phyloP scores from a whole-genome alignment of 1,140 invertebrate species.

The Magallana angulata region DNA sequence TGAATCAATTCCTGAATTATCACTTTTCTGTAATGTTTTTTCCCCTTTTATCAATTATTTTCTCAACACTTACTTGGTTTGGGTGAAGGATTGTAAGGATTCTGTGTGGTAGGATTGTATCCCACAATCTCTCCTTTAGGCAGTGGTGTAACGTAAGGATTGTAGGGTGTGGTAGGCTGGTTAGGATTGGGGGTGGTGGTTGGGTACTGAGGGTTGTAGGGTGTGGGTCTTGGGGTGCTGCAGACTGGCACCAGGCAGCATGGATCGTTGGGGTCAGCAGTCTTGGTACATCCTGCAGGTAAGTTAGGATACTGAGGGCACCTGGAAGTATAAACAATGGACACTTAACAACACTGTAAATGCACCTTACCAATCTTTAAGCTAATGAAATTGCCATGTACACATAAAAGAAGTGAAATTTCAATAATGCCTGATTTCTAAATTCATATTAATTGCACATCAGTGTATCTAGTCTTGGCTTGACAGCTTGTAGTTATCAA shows the following conservation, averaged over 20 bases:
- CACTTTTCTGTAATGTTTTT: not conserved
- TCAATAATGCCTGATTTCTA: too few species aligned
- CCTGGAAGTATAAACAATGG: slow-evolving; percentile 33
- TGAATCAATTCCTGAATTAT: not conserved
- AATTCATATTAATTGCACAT: too few species aligned
- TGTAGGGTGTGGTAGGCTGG: not conserved
- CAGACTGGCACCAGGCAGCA: slow-evolving; percentile 47
- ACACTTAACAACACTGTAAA: too few species aligned
- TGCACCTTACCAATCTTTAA: too few species aligned
- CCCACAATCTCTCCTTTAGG: slow-evolving; percentile 47
- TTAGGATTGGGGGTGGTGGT: slow-evolving; percentile 27
- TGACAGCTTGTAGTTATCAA: too few species aligned
- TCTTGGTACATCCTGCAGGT: slow-evolving; percentile 50
- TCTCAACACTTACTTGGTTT: slow-evolving; percentile 27
- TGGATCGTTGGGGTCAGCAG: slow-evolving; percentile 49
- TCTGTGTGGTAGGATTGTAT: not conserved
- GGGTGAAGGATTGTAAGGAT: not conserved
- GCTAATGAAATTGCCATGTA: too few species aligned
- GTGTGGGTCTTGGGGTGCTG: slow-evolving; percentile 29
- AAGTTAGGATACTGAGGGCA: slow-evolving; percentile 60
- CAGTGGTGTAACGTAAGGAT: not conserved
- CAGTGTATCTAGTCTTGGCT: too few species aligned
- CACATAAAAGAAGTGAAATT: too few species aligned
- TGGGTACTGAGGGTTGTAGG: slow-evolving; percentile 18
- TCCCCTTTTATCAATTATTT: not conserved